Base-by-base conservation (phyloP, 2,888 invertebrate species). In the Chrysolina americana region DNA sequence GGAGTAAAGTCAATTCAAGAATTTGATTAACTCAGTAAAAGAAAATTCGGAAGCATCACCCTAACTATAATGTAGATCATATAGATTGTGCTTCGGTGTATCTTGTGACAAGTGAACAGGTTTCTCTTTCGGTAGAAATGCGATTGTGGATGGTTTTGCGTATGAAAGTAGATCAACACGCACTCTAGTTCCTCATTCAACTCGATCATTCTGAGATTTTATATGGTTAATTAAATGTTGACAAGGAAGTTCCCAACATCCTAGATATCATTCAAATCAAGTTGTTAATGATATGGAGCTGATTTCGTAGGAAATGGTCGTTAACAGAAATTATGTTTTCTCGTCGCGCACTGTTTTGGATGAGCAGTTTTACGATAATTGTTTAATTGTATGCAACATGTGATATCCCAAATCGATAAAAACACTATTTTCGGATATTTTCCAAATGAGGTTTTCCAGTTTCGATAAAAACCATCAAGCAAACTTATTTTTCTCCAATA, bases 111-210 rank as follows among this genome's bases (percentile, higher is more conserved):
- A 69, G 28, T 41, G 69, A 69, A 69, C 59, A 82, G 81, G 84
- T 84, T 83, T 84, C 83, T 84, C 84, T 84, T 84, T 84, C 83
- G 77, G 71, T 80, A 82, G 83, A 81, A 82, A 81, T 81, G 81
- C 79, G 72, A 81, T 79, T 81, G 53, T 53, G 68, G 68, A 53
- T 41, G 53, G 68, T 68, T 68, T 66, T 80, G 82, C 80, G 81
- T 80, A 81, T 72, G 83, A 83, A 84, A 84, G 83, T 83, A 76
- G 84, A 83, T 79, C 83, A 79, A 75, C 78, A 80, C 80, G 82
- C 81, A 81, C 78, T 70, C 59, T 41, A 72, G 62, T 76, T 78
- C 76, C 78, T 76, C 72, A 74, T 78, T 65, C 76, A 71, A 63
- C 68, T 68, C 64, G 48, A 68, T 64, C 70, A 65, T 59, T 65